Evolutionary conservation across 1,140 invertebrate genomes (phyloP).

Genomic region (Drosophila kohkoa): DNA sequence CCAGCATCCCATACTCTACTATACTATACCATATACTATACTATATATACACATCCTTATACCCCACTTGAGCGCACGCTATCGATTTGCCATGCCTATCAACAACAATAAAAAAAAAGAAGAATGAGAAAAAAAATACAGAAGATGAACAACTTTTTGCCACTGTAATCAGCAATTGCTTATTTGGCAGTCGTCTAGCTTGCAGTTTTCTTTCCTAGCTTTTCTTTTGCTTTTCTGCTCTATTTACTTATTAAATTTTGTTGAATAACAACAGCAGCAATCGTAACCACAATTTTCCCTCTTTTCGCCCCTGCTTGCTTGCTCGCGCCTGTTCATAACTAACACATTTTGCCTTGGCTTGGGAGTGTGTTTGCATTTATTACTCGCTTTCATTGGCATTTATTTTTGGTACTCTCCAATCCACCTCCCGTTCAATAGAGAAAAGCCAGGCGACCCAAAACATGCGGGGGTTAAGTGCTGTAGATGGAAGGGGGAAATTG

Average conservation of each 20-base stretch:
- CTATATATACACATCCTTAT: neutral
- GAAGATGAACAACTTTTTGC: slow-evolving; percentile 1
- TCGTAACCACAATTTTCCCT: slow-evolving; percentile 9
- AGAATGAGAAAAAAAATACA: slow-evolving; percentile 9
- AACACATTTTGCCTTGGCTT: slow-evolving; percentile 58
- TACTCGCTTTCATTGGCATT: slow-evolving; percentile 79
- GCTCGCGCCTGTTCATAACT: slow-evolving; percentile 65
- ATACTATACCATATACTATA: no score
- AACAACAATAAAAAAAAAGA: slow-evolving; percentile 22
- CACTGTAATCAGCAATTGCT: slow-evolving; percentile 48
- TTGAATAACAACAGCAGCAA: slow-evolving; percentile 47
- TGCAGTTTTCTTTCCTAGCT: slow-evolving; percentile 32
- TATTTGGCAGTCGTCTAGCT: slow-evolving; percentile 64
- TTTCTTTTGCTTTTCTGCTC: slow-evolving; percentile 35
- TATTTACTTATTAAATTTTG: slow-evolving; percentile 84
- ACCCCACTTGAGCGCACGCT: slow-evolving; percentile 48
- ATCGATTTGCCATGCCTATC: slow-evolving; percentile 62
- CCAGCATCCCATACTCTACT: neutral
- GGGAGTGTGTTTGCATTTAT: slow-evolving; percentile 70
- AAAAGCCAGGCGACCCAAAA: neutral
- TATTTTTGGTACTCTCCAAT: slow-evolving; percentile 58
- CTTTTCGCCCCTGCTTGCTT: neutral
- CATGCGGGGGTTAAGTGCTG: neutral
- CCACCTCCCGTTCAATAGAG: slow-evolving; percentile 7
- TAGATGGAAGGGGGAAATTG: slow-evolving; percentile 17